Percentiles rank a stretch among this genome's conserved stretches.
phyloP scores from a whole-genome alignment of 2,797 vertebrate species.

The Tokudaia tokunoshimensis region DNA sequence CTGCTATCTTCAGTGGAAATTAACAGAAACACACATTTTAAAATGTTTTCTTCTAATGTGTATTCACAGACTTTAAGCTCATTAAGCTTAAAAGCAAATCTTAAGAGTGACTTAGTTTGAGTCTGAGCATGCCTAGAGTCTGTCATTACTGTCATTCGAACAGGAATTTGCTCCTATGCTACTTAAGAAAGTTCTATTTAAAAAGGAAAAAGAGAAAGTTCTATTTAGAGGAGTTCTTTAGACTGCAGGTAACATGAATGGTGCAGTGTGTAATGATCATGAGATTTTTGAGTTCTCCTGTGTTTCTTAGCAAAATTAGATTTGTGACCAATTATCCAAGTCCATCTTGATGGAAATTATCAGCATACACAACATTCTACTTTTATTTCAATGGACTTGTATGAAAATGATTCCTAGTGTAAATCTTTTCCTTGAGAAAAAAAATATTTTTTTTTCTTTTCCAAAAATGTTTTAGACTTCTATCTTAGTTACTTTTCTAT shows the following conservation, averaged over 20 bases:
- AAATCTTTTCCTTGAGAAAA: not conserved
- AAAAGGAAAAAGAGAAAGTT: not conserved
- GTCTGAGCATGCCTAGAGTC: slow-evolving; percentile 18
- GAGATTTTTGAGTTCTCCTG: slow-evolving; percentile 33
- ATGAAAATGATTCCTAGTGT: not conserved
- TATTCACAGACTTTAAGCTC: slow-evolving; percentile 19
- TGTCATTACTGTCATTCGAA: not conserved
- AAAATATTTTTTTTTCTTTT: not conserved
- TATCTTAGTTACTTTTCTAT: not conserved
- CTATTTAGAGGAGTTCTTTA: slow-evolving; percentile 43
- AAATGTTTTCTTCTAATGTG: slow-evolving; percentile 25
- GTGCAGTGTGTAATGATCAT: not conserved
- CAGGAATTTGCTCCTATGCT: slow-evolving; percentile 16
- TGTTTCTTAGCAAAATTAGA: slow-evolving; percentile 59
- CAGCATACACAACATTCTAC: not conserved
- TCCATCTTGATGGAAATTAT: not conserved
- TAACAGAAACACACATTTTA: not conserved
- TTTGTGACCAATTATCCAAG: not conserved
- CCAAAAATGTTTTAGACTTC: not conserved
- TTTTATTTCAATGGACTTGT: slow-evolving; percentile 35
- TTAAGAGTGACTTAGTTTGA: not conserved
- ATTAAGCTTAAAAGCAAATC: slow-evolving; percentile 42
- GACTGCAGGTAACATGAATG: not conserved
- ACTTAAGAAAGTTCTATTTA: not conserved
- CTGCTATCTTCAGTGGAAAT: slow-evolving; percentile 25